Conservation (phyloP, 2,797 vertebrate genomes). For the Heterohyrax brucei region DNA sequence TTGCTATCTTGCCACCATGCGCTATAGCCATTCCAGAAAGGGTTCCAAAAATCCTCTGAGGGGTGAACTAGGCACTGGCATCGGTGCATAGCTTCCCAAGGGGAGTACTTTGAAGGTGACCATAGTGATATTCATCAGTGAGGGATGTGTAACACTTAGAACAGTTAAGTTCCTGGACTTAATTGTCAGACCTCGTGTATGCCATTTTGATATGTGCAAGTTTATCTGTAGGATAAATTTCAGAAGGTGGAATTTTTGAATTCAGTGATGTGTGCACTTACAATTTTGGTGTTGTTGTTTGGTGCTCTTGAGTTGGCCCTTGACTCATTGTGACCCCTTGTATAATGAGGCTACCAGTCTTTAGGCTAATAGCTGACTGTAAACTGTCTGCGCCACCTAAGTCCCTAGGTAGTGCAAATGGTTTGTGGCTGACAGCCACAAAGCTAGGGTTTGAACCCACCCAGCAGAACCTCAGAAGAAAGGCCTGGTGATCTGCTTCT, state of each 20-base stretch:
- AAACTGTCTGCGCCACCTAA: neutral
- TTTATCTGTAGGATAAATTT: slow-evolving; percentile 32
- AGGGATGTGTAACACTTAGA: no score
- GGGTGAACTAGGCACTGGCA: no score
- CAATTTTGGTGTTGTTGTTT: neutral
- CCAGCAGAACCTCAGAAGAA: neutral
- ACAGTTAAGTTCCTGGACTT: no score
- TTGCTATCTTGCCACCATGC: no score
- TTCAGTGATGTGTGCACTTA: slow-evolving; percentile 29
- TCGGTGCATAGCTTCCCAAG: no score
- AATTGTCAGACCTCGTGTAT: neutral
- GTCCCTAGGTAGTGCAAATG: neutral
- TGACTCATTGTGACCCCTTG: neutral
- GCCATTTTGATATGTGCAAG: neutral
- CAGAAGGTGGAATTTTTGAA: neutral
- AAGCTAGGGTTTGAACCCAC: neutral
- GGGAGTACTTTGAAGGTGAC: no score
- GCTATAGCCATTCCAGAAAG: no score
- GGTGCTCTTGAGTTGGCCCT: neutral
- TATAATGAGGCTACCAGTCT: neutral
- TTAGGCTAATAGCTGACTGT: neutral
- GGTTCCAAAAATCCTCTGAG: no score
- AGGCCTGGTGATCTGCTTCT: neutral
- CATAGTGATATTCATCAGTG: no score
- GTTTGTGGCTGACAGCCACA: neutral